phyloP scores from a whole-genome alignment of 2,113 vertebrate genomes.

The Hyla sarda region DNA sequence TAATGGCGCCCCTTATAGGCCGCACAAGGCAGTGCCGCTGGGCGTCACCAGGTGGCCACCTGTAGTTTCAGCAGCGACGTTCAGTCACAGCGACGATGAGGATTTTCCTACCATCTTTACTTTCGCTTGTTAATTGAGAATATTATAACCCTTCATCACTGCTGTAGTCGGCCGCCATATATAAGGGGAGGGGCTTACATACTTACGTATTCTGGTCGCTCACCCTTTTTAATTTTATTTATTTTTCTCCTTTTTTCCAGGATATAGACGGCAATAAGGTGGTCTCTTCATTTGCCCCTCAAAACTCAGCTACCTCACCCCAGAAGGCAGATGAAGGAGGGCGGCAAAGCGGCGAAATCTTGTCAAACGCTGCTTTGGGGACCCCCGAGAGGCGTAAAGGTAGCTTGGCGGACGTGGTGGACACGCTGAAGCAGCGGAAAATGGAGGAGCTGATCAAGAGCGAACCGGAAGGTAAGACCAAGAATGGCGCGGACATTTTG shows the following conservation, averaged over 20 bases:
- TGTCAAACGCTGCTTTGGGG: constrained; percentile 82
- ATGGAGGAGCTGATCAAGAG: constrained; percentile 99
- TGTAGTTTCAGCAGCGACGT: too few species aligned
- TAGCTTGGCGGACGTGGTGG: constrained; percentile 96
- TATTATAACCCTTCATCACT: too few species aligned
- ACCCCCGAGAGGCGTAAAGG: constrained; percentile 97
- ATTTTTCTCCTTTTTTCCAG: constrained; percentile 70
- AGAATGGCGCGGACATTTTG: too few species aligned
- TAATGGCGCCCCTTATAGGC: too few species aligned
- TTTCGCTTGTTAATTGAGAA: too few species aligned
- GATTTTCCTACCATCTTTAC: too few species aligned
- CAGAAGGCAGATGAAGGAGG: constrained; percentile 91
- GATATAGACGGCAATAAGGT: constrained; percentile 94
- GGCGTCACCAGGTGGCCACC: too few species aligned
- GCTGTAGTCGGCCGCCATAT: not conserved
- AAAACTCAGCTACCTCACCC: constrained; percentile 98
- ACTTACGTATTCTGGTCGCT: not conserved
- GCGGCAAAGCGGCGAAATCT: constrained; percentile 85
- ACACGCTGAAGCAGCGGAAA: constrained; percentile 97
- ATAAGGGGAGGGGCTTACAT: not conserved
- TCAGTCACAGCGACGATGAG: too few species aligned
- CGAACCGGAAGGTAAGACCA: constrained; percentile 93
- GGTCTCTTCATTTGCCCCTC: constrained; percentile 91
- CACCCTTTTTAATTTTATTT: constrained; percentile 43
- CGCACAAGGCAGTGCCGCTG: too few species aligned